Percentiles rank a stretch among this genome's conserved stretches.
These are phyloP conservation scores for Phalera bucephala DNA, from an alignment of 2,888 invertebrate species.

Conservation along the genomic window DNA sequence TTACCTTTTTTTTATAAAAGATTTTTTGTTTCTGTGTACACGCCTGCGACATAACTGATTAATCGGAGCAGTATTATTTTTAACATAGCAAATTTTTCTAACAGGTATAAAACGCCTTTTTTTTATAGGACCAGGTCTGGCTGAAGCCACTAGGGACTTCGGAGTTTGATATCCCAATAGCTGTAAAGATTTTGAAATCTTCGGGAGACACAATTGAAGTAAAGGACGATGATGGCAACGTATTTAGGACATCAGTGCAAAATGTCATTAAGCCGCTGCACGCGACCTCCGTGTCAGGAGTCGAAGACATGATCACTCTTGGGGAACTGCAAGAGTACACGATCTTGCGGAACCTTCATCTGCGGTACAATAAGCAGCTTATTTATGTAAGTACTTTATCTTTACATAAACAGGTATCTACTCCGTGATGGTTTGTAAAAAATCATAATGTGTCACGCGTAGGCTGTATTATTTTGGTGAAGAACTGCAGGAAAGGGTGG, in stretches of 20 bases:
- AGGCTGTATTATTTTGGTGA: too few relatives aligned
- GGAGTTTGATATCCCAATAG: slow-evolving; percentile 93
- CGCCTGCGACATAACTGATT: too few relatives aligned
- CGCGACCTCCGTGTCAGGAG: slow-evolving; percentile 89
- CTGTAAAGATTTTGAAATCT: slow-evolving; percentile 90
- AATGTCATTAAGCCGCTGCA: slow-evolving; percentile 89
- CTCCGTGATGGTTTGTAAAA: too few relatives aligned
- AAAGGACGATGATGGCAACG: slow-evolving; percentile 92
- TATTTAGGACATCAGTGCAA: slow-evolving; percentile 82
- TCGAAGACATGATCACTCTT: slow-evolving; percentile 97
- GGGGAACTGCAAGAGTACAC: slow-evolving; percentile 98
- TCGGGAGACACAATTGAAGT: slow-evolving; percentile 90
- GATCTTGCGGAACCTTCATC: slow-evolving; percentile 94
- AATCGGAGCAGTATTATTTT: too few relatives aligned
- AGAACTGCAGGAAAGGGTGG: too few relatives aligned
- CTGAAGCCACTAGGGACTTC: slow-evolving; percentile 87
- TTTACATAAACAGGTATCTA: neutral
- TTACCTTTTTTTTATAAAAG: too few relatives aligned
- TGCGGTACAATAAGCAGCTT: slow-evolving; percentile 92
- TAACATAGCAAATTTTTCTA: slow-evolving; percentile 5
- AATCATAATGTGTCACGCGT: too few relatives aligned
- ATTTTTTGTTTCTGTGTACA: too few relatives aligned
- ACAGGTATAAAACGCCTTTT: slow-evolving; percentile 55
- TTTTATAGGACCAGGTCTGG: slow-evolving; percentile 91
- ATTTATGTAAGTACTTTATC: slow-evolving; percentile 92